Percentiles rank a stretch among this genome's conserved stretches.
Evolutionary conservation across 2,797 vertebrate species (phyloP).

Genomic region (Champsocephalus esox): DNA sequence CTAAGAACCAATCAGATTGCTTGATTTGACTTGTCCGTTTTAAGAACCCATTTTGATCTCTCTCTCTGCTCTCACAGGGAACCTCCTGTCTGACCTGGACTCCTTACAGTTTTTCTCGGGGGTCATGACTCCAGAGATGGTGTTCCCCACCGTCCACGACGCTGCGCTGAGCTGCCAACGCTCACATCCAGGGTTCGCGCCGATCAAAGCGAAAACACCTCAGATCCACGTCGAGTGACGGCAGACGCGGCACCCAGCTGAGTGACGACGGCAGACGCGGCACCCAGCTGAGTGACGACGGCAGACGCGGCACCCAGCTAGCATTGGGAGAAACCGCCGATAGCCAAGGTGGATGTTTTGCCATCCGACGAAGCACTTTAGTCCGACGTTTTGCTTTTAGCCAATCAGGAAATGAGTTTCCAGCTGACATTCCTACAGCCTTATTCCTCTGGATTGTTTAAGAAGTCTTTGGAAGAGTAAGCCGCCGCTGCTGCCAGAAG

Average conservation of each 20-base stretch:
- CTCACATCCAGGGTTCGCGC: not conserved
- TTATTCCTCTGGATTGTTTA: constrained; percentile 12
- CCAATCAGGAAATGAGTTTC: constrained; percentile 4
- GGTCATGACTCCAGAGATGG: constrained; percentile 75
- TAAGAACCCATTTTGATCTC: not conserved
- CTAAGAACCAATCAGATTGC: no score
- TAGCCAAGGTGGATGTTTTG: not conserved
- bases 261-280: no score
- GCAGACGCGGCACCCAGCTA: not conserved
- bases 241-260: no score
- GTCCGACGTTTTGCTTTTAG: not conserved
- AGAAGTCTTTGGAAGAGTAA: not conserved
- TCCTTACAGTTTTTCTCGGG: constrained; percentile 89
- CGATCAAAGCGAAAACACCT: no score
- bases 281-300: no score
- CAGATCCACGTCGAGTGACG: no score
- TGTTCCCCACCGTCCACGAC: constrained; percentile 93
- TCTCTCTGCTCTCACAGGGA: constrained; percentile 73
- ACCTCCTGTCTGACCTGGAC: constrained; percentile 86
- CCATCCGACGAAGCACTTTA: not conserved
- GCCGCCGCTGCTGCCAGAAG: constrained; percentile 23
- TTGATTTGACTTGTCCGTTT: no score
- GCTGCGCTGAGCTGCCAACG: constrained; percentile 88
- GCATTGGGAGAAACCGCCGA: not conserved
- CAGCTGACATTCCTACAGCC: constrained; percentile 44